phyloP scores from a whole-genome alignment of 2,113 vertebrate species.

The Toxotes jaculatrix region DNA sequence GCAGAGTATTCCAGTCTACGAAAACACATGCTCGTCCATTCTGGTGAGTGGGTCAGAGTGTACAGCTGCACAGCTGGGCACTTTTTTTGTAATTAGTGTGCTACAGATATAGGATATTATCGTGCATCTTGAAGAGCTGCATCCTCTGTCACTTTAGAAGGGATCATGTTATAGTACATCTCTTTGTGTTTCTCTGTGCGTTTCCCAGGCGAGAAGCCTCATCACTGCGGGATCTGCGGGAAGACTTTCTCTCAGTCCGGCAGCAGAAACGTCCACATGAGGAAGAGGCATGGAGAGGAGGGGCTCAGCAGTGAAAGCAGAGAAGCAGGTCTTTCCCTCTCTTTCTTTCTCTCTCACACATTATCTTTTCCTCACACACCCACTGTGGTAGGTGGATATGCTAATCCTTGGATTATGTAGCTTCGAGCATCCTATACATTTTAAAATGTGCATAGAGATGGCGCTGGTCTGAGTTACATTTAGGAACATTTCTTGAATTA shows the following conservation, averaged over 20 bases:
- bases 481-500: constrained; percentile 55
- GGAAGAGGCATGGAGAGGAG: constrained; percentile 91
- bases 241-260: constrained; percentile 99
- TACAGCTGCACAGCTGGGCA: constrained; percentile 18
- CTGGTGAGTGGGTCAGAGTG: constrained; percentile 85
- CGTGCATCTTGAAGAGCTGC: too few species aligned
- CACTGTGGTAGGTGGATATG: constrained; percentile 44
- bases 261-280: constrained; percentile 97
- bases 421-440: constrained; percentile 51
- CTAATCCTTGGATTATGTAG: constrained; percentile 55
- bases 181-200: not conserved
- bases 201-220: constrained; percentile 93
- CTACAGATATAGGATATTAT: not conserved
- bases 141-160: not conserved
- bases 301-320: constrained; percentile 70
- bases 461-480: constrained; percentile 56
- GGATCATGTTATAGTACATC: not conserved
- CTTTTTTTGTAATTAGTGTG: not conserved
- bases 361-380: not conserved
- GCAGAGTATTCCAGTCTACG: constrained; percentile 98
- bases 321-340: constrained; percentile 75
- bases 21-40: constrained; percentile 99
- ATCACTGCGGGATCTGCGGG: constrained; percentile 95
- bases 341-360: too few species aligned
- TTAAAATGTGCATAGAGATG: constrained; percentile 48